A percentile compares a stretch with the other conserved stretches of the same genome.
Evolutionary conservation across 2,888 invertebrate genomes (phyloP).

Genomic region (Cheilosia scutellata): DNA sequence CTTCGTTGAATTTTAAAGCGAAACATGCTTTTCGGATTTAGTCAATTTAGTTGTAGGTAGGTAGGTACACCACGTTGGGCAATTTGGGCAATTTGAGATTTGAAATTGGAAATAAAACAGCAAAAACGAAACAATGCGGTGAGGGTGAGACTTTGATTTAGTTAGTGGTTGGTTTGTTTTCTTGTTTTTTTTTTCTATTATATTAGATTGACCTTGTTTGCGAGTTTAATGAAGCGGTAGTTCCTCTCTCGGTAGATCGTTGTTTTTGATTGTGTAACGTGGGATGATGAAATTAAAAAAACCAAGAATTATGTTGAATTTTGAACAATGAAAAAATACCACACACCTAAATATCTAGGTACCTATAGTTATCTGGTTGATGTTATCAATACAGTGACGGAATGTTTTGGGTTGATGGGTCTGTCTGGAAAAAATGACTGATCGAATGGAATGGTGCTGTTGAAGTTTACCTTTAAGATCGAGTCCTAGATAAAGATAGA

Average conservation of each 20-base stretch:
- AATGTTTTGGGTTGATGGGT: background rate
- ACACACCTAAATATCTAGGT: too few species aligned
- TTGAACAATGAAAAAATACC: slow-evolving; percentile 11
- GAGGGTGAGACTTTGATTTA: slow-evolving; percentile 47
- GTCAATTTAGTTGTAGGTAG: slow-evolving; percentile 45
- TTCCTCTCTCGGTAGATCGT: slow-evolving; percentile 30
- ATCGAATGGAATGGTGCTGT: slow-evolving; percentile 16
- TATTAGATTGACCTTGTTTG: slow-evolving; percentile 63
- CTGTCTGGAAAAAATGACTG: slow-evolving; percentile 27
- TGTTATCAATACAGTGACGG: background rate
- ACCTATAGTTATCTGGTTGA: slow-evolving; percentile 12
- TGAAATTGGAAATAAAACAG: slow-evolving; percentile 35
- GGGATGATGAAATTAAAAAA: slow-evolving; percentile 31
- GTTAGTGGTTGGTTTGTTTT: slow-evolving; percentile 5
- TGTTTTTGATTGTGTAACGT: slow-evolving; percentile 22
- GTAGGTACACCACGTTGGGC: slow-evolving; percentile 2
- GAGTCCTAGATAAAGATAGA: background rate
- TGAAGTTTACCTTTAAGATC: background rate
- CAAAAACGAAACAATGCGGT: slow-evolving; percentile 3
- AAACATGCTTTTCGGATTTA: slow-evolving; percentile 47
- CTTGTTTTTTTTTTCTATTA: slow-evolving; percentile 6
- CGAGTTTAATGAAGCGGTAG: slow-evolving; percentile 55
- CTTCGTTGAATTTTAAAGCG: slow-evolving; percentile 6
- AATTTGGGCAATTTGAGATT: slow-evolving; percentile 62
- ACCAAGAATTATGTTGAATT: slow-evolving; percentile 14